phyloP scores from a whole-genome alignment of 2,888 invertebrate species.

The Pogonocherus hispidulus region DNA sequence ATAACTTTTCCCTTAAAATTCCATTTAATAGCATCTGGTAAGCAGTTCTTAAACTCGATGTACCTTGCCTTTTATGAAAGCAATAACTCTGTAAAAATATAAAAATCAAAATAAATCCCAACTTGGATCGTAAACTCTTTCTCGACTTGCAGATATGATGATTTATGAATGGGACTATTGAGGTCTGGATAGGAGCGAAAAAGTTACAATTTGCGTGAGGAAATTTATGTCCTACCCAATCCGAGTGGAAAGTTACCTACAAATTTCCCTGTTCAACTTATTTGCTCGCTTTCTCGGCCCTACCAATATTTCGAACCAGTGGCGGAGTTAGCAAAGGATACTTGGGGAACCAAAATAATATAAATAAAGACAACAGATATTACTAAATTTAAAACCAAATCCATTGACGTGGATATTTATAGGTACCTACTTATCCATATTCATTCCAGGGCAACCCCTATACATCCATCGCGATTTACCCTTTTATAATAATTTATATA shows the following conservation, averaged over 20 bases:
- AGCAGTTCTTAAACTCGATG: neutral
- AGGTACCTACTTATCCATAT: no score
- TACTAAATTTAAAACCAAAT: no score
- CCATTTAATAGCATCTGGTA: neutral
- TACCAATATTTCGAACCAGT: conserved; percentile 5
- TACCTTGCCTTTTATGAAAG: neutral
- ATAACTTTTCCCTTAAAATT: neutral
- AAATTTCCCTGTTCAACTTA: conserved; percentile 57
- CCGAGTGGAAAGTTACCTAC: conserved; percentile 60
- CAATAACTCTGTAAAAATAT: neutral
- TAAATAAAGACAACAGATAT: no score
- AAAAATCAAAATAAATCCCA: conserved; percentile 1
- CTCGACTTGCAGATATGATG: conserved; percentile 41
- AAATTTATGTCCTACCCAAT: conserved; percentile 61
- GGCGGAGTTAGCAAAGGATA: neutral
- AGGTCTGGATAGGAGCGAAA: conserved; percentile 57
- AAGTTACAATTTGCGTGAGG: conserved; percentile 61
- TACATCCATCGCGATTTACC: no score
- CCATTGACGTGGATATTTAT: no score
- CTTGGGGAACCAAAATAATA: neutral
- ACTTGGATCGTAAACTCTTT: neutral
- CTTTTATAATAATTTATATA: no score
- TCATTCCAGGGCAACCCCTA: no score
- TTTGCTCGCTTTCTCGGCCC: conserved; percentile 41
- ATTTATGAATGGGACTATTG: conserved; percentile 58